Conservation (phyloP, 2,113 vertebrate genomes). For the Gnathonemus echidnorhynchus region DNA sequence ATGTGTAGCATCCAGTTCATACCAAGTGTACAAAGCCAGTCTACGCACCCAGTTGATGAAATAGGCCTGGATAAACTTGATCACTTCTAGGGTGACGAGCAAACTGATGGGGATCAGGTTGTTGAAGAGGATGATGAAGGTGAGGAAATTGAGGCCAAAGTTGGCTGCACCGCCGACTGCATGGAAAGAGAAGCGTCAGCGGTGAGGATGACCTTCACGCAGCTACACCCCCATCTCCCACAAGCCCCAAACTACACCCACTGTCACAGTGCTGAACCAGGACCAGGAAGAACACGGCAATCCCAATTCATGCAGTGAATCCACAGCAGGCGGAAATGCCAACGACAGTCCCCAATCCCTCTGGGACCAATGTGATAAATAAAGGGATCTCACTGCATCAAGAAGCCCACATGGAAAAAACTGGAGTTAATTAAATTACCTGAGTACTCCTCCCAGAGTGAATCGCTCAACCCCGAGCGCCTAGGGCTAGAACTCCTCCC, state of each 20-base stretch:
- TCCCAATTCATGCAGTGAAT: background rate
- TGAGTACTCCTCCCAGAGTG: background rate
- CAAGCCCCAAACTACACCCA: background rate
- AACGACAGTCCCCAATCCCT: background rate
- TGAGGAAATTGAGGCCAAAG: constrained; percentile 97
- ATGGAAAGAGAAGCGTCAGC: background rate
- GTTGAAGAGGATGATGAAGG: constrained; percentile 99
- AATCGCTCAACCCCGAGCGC: background rate
- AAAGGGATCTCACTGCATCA: background rate
- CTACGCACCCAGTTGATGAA: constrained; percentile 98
- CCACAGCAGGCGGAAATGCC: background rate
- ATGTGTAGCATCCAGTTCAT: background rate
- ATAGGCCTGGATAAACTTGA: constrained; percentile 97
- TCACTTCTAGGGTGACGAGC: constrained; percentile 93
- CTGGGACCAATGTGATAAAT: background rate
- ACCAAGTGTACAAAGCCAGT: background rate
- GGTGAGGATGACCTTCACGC: background rate
- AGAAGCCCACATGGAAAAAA: background rate
- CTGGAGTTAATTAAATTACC: constrained; percentile 1
- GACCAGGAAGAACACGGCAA: background rate
- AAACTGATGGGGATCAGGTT: constrained; percentile 98
- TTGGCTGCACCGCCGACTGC: constrained; percentile 92
- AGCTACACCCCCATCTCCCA: background rate
- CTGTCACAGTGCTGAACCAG: background rate
- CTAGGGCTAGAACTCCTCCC: background rate